Evolutionary conservation across 2,888 invertebrate species (phyloP).

Genomic region (Polyommatus icarus): DNA sequence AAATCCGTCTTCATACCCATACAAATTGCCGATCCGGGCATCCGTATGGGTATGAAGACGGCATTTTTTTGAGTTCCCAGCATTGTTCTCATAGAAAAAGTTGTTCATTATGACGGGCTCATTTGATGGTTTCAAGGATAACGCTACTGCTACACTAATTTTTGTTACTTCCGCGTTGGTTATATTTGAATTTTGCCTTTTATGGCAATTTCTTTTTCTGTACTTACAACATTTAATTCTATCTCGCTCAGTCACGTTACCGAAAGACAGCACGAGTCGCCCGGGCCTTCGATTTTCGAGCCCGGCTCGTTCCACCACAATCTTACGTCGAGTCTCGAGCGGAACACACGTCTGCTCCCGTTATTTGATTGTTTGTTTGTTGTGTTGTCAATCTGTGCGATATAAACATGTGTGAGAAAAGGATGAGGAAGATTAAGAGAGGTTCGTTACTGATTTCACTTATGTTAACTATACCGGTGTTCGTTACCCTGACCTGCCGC

Average conservation of each 20-base stretch:
- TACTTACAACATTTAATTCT: constrained; percentile 40
- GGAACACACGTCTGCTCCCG: constrained; percentile 38
- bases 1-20: no score
- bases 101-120: no score
- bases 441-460: constrained; percentile 47
- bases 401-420: constrained; percentile 65
- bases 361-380: constrained; percentile 37
- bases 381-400: constrained; percentile 50
- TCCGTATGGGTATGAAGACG: no score
- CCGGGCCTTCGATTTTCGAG: constrained; percentile 47
- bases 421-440: constrained; percentile 60
- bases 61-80: no score
- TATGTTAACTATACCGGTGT: neutral
- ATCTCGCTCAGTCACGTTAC: constrained; percentile 42
- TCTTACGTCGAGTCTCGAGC: constrained; percentile 39
- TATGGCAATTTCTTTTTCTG: neutral
- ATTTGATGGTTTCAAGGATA: no score
- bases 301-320: constrained; percentile 36
- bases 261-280: constrained; percentile 35
- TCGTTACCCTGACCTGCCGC: constrained; percentile 43
- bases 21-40: no score
- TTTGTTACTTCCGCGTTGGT: no score
- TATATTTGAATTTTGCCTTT: neutral
- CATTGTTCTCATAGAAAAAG: no score
- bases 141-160: no score